phyloP scores from a whole-genome alignment of 2,797 vertebrate genomes.

The Scolopax bukidnonensis region DNA sequence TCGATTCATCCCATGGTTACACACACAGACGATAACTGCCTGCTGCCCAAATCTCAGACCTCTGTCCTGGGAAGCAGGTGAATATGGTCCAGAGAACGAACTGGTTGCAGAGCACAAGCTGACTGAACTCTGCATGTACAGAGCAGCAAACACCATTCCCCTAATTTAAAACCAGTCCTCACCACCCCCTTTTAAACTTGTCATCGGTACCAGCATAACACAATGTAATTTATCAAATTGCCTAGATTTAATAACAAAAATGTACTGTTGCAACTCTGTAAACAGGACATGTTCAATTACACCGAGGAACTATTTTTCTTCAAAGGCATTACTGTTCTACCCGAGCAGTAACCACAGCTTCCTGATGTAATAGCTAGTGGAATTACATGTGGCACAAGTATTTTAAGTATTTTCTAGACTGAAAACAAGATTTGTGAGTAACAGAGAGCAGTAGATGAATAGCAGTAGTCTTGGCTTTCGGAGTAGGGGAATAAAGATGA shows the following conservation, averaged over 20 bases:
- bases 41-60: background rate
- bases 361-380: background rate
- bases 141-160: background rate
- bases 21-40: background rate
- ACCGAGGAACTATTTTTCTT: constrained; percentile 46
- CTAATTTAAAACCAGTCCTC: background rate
- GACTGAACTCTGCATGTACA: background rate
- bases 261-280: constrained; percentile 77
- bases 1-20: background rate
- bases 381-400: constrained; percentile 32
- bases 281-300: constrained; percentile 72
- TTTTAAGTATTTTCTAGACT: background rate
- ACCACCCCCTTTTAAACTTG: background rate
- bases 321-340: constrained; percentile 5
- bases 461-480: background rate
- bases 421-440: background rate
- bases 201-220: constrained; percentile 49
- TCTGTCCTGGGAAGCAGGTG: background rate
- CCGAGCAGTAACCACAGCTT: background rate
- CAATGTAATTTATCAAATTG: constrained; percentile 76
- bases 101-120: background rate
- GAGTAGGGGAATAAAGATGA: background rate
- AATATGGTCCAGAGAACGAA: background rate
- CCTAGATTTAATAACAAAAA: constrained; percentile 78
- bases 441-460: background rate